phyloP scores from a whole-genome alignment of 2,113 vertebrate species.

The Megaceryle maxima region DNA sequence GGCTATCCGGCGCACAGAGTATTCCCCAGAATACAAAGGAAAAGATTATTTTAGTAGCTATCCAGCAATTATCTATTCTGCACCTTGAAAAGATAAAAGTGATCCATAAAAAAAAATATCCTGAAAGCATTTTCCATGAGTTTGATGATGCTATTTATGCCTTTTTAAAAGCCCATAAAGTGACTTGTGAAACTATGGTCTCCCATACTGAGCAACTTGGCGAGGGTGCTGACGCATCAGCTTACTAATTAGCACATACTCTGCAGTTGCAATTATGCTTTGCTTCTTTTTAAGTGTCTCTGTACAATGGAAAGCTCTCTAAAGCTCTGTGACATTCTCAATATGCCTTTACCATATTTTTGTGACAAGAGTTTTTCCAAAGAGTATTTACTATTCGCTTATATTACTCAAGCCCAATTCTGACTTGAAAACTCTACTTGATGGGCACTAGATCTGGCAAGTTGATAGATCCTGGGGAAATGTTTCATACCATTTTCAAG shows the following conservation, averaged over 20 bases:
- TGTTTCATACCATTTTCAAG: not conserved
- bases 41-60: conserved; percentile 4
- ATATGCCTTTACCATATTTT: not conserved
- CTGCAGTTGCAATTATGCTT: not conserved
- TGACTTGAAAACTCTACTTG: not conserved
- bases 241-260: conserved; percentile 51
- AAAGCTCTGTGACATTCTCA: not conserved
- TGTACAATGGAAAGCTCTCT: not conserved
- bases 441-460: not conserved
- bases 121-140: conserved; percentile 27
- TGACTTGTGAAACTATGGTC: not conserved
- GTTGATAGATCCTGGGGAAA: not conserved
- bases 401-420: not conserved
- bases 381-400: not conserved
- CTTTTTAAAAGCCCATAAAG: conserved; percentile 62
- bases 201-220: conserved; percentile 12
- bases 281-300: not conserved
- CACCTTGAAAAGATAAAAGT: conserved; percentile 50
- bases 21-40: not conserved
- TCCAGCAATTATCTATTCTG: not conserved
- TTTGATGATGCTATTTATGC: conserved; percentile 11
- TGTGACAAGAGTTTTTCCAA: not conserved
- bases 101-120: conserved; percentile 30
- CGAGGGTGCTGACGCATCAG: conserved; percentile 34
- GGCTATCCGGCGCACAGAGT: not conserved